Conservation (phyloP, 2,113 vertebrate genomes). For the Melanotaenia duboulayi region DNA sequence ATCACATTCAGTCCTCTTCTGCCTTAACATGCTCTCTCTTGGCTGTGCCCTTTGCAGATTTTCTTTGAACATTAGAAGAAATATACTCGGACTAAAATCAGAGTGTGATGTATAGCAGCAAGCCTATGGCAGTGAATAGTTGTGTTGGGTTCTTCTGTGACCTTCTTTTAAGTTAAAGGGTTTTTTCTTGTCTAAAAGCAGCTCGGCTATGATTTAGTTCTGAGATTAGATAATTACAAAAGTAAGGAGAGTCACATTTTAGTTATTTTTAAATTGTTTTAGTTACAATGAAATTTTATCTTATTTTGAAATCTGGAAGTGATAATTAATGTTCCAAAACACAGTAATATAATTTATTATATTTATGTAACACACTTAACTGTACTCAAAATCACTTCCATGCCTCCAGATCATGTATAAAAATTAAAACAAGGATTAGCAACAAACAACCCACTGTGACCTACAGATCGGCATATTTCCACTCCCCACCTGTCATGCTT, state of each 20-base stretch:
- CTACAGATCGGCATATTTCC: conserved; percentile 8
- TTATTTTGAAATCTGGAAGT: too few species aligned
- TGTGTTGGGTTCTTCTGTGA: background rate
- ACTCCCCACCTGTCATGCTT: conserved; percentile 31
- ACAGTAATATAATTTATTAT: background rate
- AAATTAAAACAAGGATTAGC: too few species aligned
- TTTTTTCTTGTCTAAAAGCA: background rate
- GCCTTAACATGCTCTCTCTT: conserved; percentile 4
- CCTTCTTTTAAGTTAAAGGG: background rate
- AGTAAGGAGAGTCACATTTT: background rate
- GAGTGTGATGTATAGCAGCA: background rate
- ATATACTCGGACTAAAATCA: background rate
- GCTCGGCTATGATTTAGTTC: background rate
- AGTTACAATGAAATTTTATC: too few species aligned
- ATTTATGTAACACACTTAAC: too few species aligned
- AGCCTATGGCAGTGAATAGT: background rate
- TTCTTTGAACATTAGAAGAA: conserved; percentile 9
- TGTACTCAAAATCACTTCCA: background rate
- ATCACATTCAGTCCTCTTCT: conserved; percentile 14
- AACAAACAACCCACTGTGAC: background rate
- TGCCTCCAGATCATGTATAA: background rate
- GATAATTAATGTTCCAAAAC: background rate
- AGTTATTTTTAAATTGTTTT: too few species aligned
- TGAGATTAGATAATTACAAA: background rate
- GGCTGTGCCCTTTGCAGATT: conserved; percentile 14